Conservation (phyloP, 2,113 vertebrate genomes). For the Upupa epops region DNA sequence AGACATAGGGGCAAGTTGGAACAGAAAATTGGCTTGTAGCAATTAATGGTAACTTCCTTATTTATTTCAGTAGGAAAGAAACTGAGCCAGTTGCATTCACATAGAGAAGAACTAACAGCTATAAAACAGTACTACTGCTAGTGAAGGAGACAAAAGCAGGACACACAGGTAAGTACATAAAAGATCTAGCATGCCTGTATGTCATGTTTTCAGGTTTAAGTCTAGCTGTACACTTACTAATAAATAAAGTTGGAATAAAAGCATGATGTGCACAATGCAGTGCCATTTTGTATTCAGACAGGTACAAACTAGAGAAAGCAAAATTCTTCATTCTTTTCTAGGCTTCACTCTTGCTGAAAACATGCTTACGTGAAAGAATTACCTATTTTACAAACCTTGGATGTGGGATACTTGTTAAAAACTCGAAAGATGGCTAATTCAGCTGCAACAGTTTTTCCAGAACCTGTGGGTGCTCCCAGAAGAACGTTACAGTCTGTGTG, state of each 20-base stretch:
- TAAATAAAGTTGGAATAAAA: background rate
- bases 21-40: background rate
- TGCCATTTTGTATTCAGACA: background rate
- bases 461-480: slow-evolving; percentile 96
- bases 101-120: background rate
- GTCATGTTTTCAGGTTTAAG: background rate
- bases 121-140: background rate
- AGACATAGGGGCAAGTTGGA: background rate
- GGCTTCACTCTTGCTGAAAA: background rate
- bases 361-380: background rate
- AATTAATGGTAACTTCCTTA: background rate
- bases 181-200: background rate
- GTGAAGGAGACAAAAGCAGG: background rate
- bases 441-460: slow-evolving; percentile 96
- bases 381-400: slow-evolving; percentile 83
- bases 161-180: background rate
- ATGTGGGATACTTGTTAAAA: slow-evolving; percentile 90
- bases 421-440: slow-evolving; percentile 97
- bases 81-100: background rate
- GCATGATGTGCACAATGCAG: background rate
- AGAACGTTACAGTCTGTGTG: slow-evolving; percentile 95
- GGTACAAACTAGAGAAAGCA: background rate
- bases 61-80: background rate
- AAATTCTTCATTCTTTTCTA: background rate
- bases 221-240: background rate